A percentile compares a stretch with the other conserved stretches of the same genome.
Evolutionary conservation across 2,113 vertebrate species (phyloP).

Genomic region (Ginglymostoma cirratum): DNA sequence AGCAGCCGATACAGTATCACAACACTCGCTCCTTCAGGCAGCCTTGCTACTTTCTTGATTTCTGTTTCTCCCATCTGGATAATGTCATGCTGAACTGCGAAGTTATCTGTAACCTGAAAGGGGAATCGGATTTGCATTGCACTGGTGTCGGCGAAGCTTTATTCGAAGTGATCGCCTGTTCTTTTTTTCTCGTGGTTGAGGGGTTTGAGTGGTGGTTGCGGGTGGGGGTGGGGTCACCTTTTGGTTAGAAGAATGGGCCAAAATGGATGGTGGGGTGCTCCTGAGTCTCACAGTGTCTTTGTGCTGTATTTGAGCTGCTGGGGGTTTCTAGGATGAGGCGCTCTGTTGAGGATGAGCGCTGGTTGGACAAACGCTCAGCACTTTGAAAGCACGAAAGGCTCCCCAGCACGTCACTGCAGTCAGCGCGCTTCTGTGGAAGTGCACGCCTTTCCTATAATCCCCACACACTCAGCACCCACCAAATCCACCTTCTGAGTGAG

Average conservation of each 20-base stretch:
- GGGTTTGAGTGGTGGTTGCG: not conserved
- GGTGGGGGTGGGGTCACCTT: not conserved
- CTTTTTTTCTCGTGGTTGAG: not conserved
- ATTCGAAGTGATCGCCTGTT: not conserved
- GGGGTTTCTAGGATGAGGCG: conserved; percentile 35
- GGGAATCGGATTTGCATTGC: conserved; percentile 7
- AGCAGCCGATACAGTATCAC: not conserved
- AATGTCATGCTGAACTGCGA: not conserved
- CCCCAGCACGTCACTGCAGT: conserved; percentile 52
- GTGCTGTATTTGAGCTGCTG: conserved; percentile 45
- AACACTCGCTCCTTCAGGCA: not conserved
- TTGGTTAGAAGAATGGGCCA: conserved; percentile 19
- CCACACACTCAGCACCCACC: conserved; percentile 37
- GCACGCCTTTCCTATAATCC: conserved; percentile 44
- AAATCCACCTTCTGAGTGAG: conserved; percentile 39
- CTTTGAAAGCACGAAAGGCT: conserved; percentile 48
- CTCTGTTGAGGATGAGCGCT: conserved; percentile 50
- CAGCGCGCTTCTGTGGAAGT: conserved; percentile 53
- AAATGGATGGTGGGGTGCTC: conserved; percentile 39
- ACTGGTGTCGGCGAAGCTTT: not conserved
- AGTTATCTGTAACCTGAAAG: conserved; percentile 25
- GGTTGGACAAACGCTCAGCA: conserved; percentile 52
- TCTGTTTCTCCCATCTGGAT: conserved; percentile 28
- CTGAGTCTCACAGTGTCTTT: conserved; percentile 41
- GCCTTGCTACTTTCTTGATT: conserved; percentile 19